phyloP scores from a whole-genome alignment of 2,888 invertebrate species.

The Thecocarcelia acutangulata region DNA sequence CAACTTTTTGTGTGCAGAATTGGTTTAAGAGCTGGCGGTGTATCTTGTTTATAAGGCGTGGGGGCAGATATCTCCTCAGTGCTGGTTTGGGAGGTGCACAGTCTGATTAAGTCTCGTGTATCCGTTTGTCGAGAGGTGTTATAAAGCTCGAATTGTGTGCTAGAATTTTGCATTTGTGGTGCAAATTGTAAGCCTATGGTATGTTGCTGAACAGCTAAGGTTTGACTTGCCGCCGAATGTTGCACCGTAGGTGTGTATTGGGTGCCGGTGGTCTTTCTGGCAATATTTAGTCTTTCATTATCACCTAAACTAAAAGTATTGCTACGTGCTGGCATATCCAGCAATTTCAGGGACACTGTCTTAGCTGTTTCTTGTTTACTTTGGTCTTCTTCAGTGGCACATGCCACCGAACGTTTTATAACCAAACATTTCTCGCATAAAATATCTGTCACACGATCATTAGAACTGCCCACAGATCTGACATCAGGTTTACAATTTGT shows the following conservation, averaged over 20 bases:
- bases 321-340: constrained; percentile 82
- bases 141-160: constrained; percentile 74
- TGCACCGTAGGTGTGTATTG: constrained; percentile 74
- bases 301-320: constrained; percentile 85
- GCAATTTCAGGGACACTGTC: constrained; percentile 81
- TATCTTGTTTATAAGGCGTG: constrained; percentile 65
- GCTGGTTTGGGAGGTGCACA: constrained; percentile 74
- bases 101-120: constrained; percentile 78
- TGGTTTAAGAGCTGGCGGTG: constrained; percentile 66
- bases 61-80: constrained; percentile 75
- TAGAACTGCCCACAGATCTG: constrained; percentile 83
- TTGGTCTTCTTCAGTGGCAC: constrained; percentile 82
- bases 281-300: constrained; percentile 81
- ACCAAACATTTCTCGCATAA: constrained; percentile 83
- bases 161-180: constrained; percentile 73
- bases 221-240: constrained; percentile 76
- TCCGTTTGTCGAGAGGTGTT: constrained; percentile 79
- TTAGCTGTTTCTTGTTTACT: constrained; percentile 68
- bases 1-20: constrained; percentile 71
- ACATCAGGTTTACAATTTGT: constrained; percentile 80
- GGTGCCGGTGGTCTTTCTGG: constrained; percentile 77
- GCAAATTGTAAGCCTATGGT: constrained; percentile 75
- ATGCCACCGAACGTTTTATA: constrained; percentile 83
- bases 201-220: constrained; percentile 71
- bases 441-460: constrained; percentile 82